A percentile compares a stretch with the other conserved stretches of the same genome.
Conservation (phyloP, 2,113 vertebrate species). For the Eleginops maclovinus region DNA sequence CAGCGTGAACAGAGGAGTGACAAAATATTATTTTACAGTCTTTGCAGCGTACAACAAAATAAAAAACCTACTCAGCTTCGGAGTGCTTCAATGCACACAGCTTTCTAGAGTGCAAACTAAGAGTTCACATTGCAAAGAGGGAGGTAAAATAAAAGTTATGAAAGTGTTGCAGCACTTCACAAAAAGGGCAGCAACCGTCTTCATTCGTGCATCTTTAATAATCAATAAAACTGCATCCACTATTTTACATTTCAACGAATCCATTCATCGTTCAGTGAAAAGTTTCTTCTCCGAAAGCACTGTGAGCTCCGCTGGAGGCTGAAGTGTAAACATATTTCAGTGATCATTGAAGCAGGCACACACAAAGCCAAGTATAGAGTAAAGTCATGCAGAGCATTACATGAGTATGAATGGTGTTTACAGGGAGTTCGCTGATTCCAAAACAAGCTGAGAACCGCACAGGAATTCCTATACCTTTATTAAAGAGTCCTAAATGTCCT, state of each 20-base stretch:
- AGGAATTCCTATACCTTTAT: conserved; percentile 5
- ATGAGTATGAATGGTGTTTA: conserved; percentile 64
- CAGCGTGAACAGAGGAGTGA: conserved; percentile 35
- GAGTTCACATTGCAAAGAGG: conserved; percentile 31
- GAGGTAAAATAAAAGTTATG: conserved; percentile 9
- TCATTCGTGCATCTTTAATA: conserved; percentile 33
- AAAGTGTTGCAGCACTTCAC: conserved; percentile 15
- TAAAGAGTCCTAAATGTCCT: conserved; percentile 14
- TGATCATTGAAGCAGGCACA: conserved; percentile 78
- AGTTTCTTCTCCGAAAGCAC: conserved; percentile 49
- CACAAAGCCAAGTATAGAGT: conserved; percentile 73
- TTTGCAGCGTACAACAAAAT: conserved; percentile 30
- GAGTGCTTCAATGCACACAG: conserved; percentile 15
- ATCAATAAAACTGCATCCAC: conserved; percentile 29
- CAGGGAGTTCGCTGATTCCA: conserved; percentile 30
- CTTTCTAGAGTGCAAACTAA: conserved; percentile 18
- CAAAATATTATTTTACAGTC: conserved; percentile 20
- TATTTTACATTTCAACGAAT: conserved; percentile 27
- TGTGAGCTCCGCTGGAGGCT: conserved; percentile 59
- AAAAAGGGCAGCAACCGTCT: conserved; percentile 36
- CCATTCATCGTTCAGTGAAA: conserved; percentile 14
- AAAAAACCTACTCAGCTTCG: conserved; percentile 29
- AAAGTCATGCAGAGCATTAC: conserved; percentile 77
- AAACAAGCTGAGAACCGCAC: conserved; percentile 27
- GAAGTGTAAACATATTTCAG: conserved; percentile 78